These are phyloP conservation scores for Desmophyllum pertusum DNA, from an alignment of 92 coral and sea anemone genomes.

Conservation along the genomic window DNA sequence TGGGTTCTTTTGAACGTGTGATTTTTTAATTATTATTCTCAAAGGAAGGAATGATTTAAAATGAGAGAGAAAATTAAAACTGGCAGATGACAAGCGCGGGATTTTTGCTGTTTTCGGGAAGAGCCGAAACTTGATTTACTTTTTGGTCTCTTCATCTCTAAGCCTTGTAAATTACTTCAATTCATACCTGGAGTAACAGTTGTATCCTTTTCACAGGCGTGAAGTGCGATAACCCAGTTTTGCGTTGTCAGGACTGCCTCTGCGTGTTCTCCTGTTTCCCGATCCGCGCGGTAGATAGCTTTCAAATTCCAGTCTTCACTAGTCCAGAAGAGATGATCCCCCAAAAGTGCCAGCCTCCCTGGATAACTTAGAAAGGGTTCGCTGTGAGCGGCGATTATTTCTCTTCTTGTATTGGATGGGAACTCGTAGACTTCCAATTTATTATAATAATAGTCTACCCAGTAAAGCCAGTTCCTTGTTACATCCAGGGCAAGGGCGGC, in stretches of 20 bases:
- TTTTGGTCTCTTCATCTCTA: too few species aligned
- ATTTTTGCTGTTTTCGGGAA: too few species aligned
- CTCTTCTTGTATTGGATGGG: not conserved
- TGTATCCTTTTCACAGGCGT: not conserved
- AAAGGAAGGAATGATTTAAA: too few species aligned
- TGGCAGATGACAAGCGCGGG: too few species aligned
- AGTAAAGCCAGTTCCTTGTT: slow-evolving; percentile 14
- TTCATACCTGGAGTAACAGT: slow-evolving; percentile 21
- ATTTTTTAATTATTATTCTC: too few species aligned
- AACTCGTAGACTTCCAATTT: slow-evolving; percentile 36
- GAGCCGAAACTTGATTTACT: too few species aligned
- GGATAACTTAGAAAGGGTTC: not conserved
- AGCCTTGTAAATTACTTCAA: too few species aligned
- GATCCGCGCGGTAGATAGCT: slow-evolving; percentile 18
- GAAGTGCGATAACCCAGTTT: not conserved
- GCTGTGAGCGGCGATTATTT: not conserved
- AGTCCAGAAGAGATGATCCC: slow-evolving; percentile 6
- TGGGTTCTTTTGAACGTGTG: too few species aligned
- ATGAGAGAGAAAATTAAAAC: too few species aligned
- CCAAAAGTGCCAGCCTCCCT: not conserved
- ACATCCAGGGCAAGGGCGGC: slow-evolving; percentile 43
- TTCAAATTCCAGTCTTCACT: not conserved
- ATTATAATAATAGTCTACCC: slow-evolving; percentile 38
- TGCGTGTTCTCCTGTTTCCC: slow-evolving; percentile 5
- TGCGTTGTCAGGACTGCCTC: not conserved